phyloP scores from a whole-genome alignment of 2,113 vertebrate species.

The Burhinus oedicnemus region DNA sequence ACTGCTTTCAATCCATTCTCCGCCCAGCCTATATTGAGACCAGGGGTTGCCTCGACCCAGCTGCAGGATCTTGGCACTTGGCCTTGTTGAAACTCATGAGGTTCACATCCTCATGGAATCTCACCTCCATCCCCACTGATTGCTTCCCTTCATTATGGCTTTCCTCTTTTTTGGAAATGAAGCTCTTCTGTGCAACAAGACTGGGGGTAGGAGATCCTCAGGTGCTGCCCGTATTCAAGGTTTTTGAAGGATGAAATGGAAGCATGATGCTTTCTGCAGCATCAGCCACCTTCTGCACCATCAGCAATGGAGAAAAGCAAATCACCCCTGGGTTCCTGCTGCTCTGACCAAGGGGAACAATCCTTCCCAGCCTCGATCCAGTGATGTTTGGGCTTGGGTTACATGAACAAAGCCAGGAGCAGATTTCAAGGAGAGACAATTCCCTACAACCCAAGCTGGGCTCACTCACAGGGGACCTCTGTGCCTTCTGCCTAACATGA shows the following conservation, averaged over 20 bases:
- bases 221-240: background rate
- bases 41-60: accelerated
- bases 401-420: background rate
- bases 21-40: too few relatives aligned
- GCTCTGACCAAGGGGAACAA: background rate
- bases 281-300: background rate
- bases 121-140: accelerated
- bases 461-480: background rate
- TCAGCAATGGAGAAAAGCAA: background rate
- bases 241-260: background rate
- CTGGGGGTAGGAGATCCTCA: background rate
- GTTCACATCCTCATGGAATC: background rate
- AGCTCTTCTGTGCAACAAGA: background rate
- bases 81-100: background rate
- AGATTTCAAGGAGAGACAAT: background rate
- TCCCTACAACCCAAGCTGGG: background rate
- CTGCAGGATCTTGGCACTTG: background rate
- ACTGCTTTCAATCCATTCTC: background rate
- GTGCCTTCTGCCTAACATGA: background rate
- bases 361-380: accelerated
- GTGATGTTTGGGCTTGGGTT: background rate
- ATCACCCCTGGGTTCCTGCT: background rate
- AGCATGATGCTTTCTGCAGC: background rate
- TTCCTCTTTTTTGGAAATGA: background rate
- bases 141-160: background rate